phyloP scores from a whole-genome alignment of 2,888 invertebrate species.

The Aleiodes testaceus region DNA sequence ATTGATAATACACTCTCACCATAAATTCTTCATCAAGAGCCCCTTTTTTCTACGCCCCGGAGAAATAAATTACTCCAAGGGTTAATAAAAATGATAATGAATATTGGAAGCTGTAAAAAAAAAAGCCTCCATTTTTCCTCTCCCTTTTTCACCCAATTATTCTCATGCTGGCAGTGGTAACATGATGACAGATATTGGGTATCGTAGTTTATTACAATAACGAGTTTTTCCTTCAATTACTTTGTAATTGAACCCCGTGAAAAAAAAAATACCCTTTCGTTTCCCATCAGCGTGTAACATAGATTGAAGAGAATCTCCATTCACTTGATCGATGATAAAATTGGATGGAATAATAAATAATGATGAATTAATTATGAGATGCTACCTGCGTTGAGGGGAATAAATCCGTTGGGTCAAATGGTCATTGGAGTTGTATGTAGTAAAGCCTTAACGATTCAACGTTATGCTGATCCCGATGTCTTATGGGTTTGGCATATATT shows the following conservation, averaged over 20 bases:
- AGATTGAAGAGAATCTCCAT: too few relatives aligned
- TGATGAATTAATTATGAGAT: not conserved
- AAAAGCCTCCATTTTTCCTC: not conserved
- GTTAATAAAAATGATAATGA: slow-evolving; percentile 4
- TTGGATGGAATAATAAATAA: not conserved
- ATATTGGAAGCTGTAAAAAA: not conserved
- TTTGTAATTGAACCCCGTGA: not conserved
- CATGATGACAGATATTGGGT: not conserved
- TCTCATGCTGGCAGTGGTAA: not conserved
- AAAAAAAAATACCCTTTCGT: not conserved
- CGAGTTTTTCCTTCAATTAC: slow-evolving; percentile 9
- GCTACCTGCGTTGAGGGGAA: not conserved
- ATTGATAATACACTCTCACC: not conserved
- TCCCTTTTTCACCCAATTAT: not conserved
- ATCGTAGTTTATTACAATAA: not conserved
- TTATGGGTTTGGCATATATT: slow-evolving; percentile 27
- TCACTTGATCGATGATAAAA: too few relatives aligned
- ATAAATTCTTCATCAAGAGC: slow-evolving; percentile 1
- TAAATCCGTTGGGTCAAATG: not conserved
- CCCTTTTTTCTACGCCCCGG: not conserved
- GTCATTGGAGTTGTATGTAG: slow-evolving; percentile 4
- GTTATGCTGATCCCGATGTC: slow-evolving; percentile 21
- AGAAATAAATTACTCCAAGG: not conserved
- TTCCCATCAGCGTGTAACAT: not conserved
- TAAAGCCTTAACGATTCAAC: slow-evolving; percentile 22